These are phyloP conservation scores for Anas bernieri DNA, from an alignment of 2,797 vertebrate genomes.

Conservation along the genomic window DNA sequence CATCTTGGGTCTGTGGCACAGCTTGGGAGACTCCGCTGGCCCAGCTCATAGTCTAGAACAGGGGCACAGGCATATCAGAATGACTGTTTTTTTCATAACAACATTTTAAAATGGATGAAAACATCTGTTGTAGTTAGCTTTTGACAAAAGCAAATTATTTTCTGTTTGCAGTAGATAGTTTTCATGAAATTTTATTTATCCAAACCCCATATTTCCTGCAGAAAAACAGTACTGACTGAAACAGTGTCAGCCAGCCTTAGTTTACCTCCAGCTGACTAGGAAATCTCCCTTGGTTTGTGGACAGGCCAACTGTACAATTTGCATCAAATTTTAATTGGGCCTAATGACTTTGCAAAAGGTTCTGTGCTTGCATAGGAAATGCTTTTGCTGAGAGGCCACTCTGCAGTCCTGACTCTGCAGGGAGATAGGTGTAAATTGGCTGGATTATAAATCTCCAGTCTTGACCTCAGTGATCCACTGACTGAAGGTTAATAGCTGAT, in stretches of 20 bases:
- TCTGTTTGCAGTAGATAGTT: neutral
- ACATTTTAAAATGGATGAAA: neutral
- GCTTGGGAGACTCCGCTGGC: neutral
- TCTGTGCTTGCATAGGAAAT: neutral
- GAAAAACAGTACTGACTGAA: neutral
- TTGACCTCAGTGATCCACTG: neutral
- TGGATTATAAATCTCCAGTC: neutral
- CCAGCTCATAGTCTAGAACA: neutral
- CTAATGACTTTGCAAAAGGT: neutral
- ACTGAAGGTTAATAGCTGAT: neutral
- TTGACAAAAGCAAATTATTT: neutral
- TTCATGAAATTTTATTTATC: neutral
- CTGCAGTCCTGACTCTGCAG: rapidly evolving
- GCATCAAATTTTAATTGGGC: neutral
- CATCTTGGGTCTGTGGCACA: neutral
- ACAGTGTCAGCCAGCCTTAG: neutral
- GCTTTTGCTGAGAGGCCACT: neutral
- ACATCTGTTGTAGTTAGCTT: neutral
- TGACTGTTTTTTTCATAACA: neutral
- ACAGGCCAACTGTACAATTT: neutral
- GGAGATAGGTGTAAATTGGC: neutral
- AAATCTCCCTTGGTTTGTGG: neutral
- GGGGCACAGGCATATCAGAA: neutral
- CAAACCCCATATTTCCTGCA: neutral
- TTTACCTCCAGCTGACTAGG: neutral